Base-by-base conservation (phyloP, 2,113 vertebrate genomes). In the Microtus pennsylvanicus region DNA sequence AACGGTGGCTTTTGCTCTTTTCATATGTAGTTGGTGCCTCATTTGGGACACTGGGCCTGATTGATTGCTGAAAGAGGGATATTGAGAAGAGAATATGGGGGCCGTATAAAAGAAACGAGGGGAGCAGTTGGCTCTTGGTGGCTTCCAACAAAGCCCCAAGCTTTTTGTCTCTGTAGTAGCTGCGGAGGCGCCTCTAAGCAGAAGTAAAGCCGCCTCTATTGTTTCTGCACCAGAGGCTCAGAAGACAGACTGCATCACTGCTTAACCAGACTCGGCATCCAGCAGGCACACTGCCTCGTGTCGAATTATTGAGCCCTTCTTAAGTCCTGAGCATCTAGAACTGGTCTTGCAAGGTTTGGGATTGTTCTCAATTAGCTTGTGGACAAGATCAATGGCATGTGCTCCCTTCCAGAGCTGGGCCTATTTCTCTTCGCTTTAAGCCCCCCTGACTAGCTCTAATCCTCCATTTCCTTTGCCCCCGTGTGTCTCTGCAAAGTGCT, bases 301-400 rank as follows among this genome's bases (percentile, higher is more conserved):
- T 86, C 3, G 47, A 92, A 97, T 77, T 96, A 90, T 61, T 76
- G 90, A 96, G 47, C 55, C 21, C n/a, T 86, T 35, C 94, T 91
- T 83, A 97, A 97, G 45, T 97, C 65, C 65, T 93, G 91, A 30
- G 61, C 83, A 91, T 96, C 52, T 45, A 86, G 30, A 83, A 93
- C 93, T 0, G 0, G 89, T 24, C 0, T 81, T 69, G 16, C 2
- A 50, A 97, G 87, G 87, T 89, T 50, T 76, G 83, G 89, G 92
- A 97, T 96, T 96, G 38, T 98, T 98, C 94, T 96, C 89, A 94
- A 83, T 98, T 97, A 97, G 65, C 82, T 94, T 97, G 80, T 65
- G 96, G 88, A 94, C 93, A 96, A 96, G 94, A 97, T 96, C 97
- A 97, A 97, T 90, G 98, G 85, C 90, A 97, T 70, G 90, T 97